Base-by-base conservation (phyloP, 2,888 invertebrate species). In the Lasioglossum figueresi region DNA sequence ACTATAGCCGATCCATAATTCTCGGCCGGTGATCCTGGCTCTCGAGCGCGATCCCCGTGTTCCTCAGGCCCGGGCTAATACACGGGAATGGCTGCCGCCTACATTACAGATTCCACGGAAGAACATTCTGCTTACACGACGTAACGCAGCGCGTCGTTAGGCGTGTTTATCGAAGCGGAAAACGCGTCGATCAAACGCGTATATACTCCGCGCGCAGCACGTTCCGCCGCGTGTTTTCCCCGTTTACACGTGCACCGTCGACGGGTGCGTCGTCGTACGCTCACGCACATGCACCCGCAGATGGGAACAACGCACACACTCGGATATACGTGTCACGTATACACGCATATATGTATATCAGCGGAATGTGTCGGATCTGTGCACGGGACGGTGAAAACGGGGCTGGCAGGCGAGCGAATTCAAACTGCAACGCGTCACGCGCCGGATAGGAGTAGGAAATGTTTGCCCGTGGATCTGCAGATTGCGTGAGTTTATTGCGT, bases 401-500 rank as follows among this genome's bases (percentile, higher is more conserved):
- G 66, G 77, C 31, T 59, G 43, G 79, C 68, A 23, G 31, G 79
- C 56, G 77, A 74, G 63, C 83, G 83, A 82, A 78, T 82, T 84
- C 78, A 76, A 82, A 71, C 78, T 75, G 84, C 82, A 37, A 71
- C 80, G 80, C 80, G 80, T 80, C 68, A 68, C 74, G 81, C 72
- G 80, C 48, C 71, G 79, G 68, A 79, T 79, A 70, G 75, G 31
- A 72, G 40, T 81, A 76, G 85, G 81, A 85, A 85, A 86, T 76
- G 85, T 81, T 86, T 81, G 76, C 56, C 71, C 76, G 78, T 56
- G 81, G 85, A 79, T 86, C 78, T 68, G 75, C 85, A 73, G 85
- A 81, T 85, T 85, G 85, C 85, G 85, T 81, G 85, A 86, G 85
- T 86, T 81, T 86, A 86, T 86, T 79, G 85, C 85, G 76, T 81